A percentile compares a stretch with the other conserved stretches of the same genome.
Conservation (phyloP, 2,113 vertebrate genomes). For the Ophiodon elongatus region DNA sequence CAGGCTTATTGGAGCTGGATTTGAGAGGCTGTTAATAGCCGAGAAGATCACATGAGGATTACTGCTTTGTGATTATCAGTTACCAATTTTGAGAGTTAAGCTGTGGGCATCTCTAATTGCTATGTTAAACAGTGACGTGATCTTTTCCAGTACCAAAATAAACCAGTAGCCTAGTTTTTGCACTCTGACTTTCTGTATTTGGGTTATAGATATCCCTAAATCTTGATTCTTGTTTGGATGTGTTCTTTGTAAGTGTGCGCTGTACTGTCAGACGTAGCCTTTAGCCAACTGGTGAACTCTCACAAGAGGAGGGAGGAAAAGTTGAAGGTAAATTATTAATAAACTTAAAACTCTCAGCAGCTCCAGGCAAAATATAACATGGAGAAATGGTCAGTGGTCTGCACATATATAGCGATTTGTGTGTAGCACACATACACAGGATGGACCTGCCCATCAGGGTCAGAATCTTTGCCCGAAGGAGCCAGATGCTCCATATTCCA, state of each 20-base stretch:
- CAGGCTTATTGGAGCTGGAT: constrained; percentile 39
- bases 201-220: neutral
- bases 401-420: neutral
- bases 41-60: constrained; percentile 36
- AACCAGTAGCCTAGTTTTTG: neutral
- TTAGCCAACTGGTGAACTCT: neutral
- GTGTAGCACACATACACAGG: too few species aligned
- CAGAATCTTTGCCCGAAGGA: neutral
- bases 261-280: neutral
- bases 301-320: neutral
- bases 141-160: neutral
- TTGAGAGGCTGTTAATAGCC: constrained; percentile 38
- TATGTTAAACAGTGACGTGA: neutral
- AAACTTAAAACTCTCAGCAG: neutral
- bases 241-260: neutral
- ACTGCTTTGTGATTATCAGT: constrained; percentile 37
- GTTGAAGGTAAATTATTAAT: constrained; percentile 7
- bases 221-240: neutral
- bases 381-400: neutral
- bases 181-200: neutral
- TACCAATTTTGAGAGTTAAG: constrained; percentile 15
- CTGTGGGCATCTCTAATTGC: constrained; percentile 5
- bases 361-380: neutral
- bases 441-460: neutral
- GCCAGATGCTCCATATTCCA: neutral